Percentiles rank a stretch among this genome's conserved stretches.
Conservation (phyloP, 2,113 vertebrate genomes). For the Thermophis baileyi region DNA sequence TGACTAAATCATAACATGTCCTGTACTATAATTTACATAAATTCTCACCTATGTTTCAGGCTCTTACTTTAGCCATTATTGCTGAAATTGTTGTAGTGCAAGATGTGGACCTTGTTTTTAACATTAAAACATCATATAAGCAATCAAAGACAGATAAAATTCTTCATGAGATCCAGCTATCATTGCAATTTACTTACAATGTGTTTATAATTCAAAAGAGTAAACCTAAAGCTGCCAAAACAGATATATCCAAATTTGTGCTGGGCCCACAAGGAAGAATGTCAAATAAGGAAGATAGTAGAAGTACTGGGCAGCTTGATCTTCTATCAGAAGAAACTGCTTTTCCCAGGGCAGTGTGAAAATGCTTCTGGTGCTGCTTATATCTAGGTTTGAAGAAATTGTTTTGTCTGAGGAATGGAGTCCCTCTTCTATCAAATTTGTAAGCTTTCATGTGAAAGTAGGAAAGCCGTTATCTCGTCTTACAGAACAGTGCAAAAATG, state of each 20-base stretch:
- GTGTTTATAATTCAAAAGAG: conserved; percentile 26
- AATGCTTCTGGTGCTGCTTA: not conserved
- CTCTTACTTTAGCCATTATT: conserved; percentile 48
- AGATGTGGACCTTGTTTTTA: conserved; percentile 39
- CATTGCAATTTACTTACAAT: not conserved
- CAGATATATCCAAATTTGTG: not conserved
- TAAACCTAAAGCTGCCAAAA: conserved; percentile 1
- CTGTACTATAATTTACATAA: not conserved
- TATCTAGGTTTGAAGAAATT: not conserved
- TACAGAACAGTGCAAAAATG: not conserved
- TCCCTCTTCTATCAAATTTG: not conserved
- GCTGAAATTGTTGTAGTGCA: conserved; percentile 54
- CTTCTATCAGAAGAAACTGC: not conserved
- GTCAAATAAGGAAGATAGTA: not conserved
- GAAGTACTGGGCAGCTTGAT: not conserved
- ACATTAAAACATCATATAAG: conserved; percentile 28
- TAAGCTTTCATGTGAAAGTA: not conserved
- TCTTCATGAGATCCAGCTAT: fast-evolving
- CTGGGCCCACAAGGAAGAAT: not conserved
- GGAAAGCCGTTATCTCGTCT: not conserved
- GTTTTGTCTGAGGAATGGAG: not conserved
- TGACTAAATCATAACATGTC: not conserved
- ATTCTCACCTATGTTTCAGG: not conserved
- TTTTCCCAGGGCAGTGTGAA: not conserved
- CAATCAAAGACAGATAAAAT: not conserved